Conservation (phyloP, 2,797 vertebrate genomes). For the Kryptolebias ocellatus region DNA sequence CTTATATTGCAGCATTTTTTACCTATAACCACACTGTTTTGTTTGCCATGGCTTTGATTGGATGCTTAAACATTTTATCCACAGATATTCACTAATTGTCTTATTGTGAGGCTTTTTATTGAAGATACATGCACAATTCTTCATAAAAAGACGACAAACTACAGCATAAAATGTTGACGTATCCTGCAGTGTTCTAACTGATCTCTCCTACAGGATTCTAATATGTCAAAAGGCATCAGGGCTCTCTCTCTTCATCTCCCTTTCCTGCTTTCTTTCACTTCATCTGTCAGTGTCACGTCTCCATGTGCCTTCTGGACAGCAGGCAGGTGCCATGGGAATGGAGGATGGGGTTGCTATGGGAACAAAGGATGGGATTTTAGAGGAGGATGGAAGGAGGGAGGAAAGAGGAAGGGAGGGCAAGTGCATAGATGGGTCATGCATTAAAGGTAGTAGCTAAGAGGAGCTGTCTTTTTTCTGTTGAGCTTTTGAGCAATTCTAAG, state of each 20-base stretch:
- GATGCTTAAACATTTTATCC: slow-evolving; percentile 30
- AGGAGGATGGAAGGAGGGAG: slow-evolving; percentile 16
- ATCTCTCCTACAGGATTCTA: slow-evolving; percentile 61
- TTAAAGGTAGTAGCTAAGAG: slow-evolving; percentile 21
- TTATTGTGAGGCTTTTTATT: slow-evolving; percentile 4
- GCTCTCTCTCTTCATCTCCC: slow-evolving; percentile 24
- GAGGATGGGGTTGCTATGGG: slow-evolving; percentile 69
- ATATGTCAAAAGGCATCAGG: slow-evolving; percentile 37
- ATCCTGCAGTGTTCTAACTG: slow-evolving; percentile 35
- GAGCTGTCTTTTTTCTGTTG: slow-evolving; percentile 9
- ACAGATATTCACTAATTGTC: not conserved
- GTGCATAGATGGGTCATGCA: slow-evolving; percentile 52
- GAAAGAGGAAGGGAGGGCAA: slow-evolving; percentile 22
- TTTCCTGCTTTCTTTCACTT: slow-evolving; percentile 56
- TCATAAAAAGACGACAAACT: slow-evolving; percentile 14
- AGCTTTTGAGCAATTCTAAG: slow-evolving; percentile 15
- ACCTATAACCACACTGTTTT: not conserved
- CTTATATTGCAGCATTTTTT: slow-evolving; percentile 16
- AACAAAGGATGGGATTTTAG: slow-evolving; percentile 57
- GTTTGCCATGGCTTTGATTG: slow-evolving; percentile 11
- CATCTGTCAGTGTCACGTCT: slow-evolving; percentile 69
- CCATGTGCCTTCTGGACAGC: slow-evolving; percentile 72
- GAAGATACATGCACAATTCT: slow-evolving; percentile 5
- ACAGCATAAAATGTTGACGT: slow-evolving; percentile 35
- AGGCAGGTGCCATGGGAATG: slow-evolving; percentile 72